Conservation (phyloP, 2,797 vertebrate genomes). For the Dipus sagitta region DNA sequence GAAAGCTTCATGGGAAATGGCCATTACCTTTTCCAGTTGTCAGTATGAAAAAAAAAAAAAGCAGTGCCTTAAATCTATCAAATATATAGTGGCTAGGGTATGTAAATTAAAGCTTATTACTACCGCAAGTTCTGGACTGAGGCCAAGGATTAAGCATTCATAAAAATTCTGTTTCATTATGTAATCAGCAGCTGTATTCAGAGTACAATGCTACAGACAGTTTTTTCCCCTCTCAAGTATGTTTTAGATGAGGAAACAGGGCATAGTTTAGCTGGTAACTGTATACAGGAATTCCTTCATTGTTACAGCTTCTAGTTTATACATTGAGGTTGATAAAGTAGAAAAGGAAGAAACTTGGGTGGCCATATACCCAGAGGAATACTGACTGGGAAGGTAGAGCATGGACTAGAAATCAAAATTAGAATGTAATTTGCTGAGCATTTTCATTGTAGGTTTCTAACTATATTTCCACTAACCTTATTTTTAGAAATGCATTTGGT, state of each 20-base stretch:
- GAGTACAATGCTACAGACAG: background rate
- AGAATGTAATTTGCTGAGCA: background rate
- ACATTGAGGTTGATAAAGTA: background rate
- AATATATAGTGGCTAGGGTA: background rate
- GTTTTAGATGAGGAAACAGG: background rate
- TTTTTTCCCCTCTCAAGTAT: background rate
- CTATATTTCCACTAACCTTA: background rate
- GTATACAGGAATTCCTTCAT: background rate
- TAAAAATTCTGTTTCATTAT: background rate
- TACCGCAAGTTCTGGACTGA: background rate
- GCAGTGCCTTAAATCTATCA: background rate
- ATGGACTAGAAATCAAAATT: background rate
- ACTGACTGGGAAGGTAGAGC: background rate
- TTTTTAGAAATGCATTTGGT: conserved; percentile 17
- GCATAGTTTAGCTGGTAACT: background rate
- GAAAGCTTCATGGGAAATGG: background rate
- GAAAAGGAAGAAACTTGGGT: too few species aligned
- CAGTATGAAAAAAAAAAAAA: background rate
- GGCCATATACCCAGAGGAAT: background rate
- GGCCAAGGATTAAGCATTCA: background rate
- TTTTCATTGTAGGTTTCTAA: background rate
- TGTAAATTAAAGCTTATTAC: background rate
- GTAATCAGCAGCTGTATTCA: background rate
- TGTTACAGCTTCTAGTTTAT: background rate
- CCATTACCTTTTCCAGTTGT: background rate